A percentile compares a stretch with the other conserved stretches of the same genome.
These are phyloP conservation scores for Gastracanthus pulcherrimus DNA, from an alignment of 2,888 invertebrate species.

Conservation along the genomic window DNA sequence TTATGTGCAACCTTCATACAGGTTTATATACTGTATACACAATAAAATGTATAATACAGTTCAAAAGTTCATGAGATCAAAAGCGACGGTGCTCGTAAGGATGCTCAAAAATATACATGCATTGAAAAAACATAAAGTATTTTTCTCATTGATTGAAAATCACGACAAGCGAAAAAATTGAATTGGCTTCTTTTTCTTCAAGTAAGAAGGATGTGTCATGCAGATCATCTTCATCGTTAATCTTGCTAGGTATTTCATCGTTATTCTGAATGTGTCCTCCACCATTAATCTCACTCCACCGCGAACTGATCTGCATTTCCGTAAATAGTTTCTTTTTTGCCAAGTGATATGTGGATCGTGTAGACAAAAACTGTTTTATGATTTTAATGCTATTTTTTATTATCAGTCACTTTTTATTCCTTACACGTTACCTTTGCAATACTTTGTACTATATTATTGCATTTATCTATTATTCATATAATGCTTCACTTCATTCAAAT, in stretches of 20 bases:
- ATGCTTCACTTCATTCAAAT: neutral
- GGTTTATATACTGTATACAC: too few species aligned
- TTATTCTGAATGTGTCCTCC: neutral
- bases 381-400: neutral
- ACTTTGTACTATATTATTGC: too few species aligned
- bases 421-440: neutral
- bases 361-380: neutral
- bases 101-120: neutral
- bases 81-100: neutral
- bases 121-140: neutral
- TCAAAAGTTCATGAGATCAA: neutral
- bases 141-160: too few species aligned
- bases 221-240: neutral
- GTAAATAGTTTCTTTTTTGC: slow-evolving; percentile 2
- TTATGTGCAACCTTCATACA: too few species aligned
- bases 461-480: neutral
- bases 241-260: neutral
- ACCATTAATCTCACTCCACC: slow-evolving; percentile 4
- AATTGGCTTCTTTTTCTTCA: neutral
- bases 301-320: neutral
- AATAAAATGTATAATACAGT: neutral
- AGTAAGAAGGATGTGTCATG: neutral
- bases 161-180: neutral
- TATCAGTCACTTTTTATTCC: neutral
- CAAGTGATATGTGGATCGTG: neutral